phyloP scores from a whole-genome alignment of 2,113 vertebrate genomes.

The Antechinus flavipes region DNA sequence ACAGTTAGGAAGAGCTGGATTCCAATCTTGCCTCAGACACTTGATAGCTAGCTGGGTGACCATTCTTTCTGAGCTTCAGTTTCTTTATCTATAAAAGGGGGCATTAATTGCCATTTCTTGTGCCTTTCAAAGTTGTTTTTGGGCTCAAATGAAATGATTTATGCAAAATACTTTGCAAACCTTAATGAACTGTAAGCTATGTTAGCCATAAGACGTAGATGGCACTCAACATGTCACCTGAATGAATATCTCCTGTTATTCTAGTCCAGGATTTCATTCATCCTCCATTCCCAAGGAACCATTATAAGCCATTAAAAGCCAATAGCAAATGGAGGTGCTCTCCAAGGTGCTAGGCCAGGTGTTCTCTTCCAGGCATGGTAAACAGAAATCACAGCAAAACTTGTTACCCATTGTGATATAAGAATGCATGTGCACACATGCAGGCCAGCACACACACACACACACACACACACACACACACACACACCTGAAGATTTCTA shows the following conservation, averaged over 20 bases:
- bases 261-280: not conserved
- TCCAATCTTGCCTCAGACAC: not conserved
- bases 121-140: not conserved
- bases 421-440: no score
- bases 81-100: not conserved
- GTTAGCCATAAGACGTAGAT: not conserved
- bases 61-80: not conserved
- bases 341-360: not conserved
- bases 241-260: not conserved
- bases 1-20: not conserved
- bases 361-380: not conserved
- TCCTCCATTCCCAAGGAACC: not conserved
- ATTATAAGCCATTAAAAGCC: not conserved
- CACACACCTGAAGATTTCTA: not conserved
- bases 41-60: not conserved
- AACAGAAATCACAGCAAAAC: no score
- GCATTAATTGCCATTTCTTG: not conserved
- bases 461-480: not conserved
- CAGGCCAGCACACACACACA: not conserved
- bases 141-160: not conserved
- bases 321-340: not conserved
- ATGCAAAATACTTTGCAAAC: not conserved
- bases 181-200: not conserved
- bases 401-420: no score
- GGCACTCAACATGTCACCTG: not conserved